A percentile compares a stretch with the other conserved stretches of the same genome.
Evolutionary conservation across 1,140 invertebrate species (phyloP).

Genomic region (Heliconius congener): DNA sequence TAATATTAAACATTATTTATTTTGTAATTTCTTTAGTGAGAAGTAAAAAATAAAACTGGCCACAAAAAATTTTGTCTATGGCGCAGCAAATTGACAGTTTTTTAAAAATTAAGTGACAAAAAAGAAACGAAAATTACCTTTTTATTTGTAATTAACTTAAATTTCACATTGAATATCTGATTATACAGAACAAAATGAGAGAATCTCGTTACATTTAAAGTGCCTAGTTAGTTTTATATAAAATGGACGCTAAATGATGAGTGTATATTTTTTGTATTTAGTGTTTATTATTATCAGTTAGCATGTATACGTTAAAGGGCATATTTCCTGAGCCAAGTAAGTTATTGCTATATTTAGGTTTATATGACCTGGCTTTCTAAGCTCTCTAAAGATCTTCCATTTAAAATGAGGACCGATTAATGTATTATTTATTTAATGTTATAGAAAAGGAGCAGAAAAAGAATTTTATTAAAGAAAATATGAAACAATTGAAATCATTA

Average conservation of each 20-base stretch:
- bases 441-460: constrained; percentile 81
- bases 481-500: constrained; percentile 81
- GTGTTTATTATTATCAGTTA: constrained; percentile 56
- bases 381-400: too few relatives aligned
- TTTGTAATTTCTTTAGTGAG: neutral
- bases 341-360: constrained; percentile 48
- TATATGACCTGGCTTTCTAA: neutral
- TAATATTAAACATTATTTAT: neutral
- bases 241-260: constrained; percentile 69
- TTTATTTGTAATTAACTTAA: constrained; percentile 3
- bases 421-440: constrained; percentile 38
- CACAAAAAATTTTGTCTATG: constrained; percentile 64
- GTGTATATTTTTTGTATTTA: constrained; percentile 65
- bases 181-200: constrained; percentile 58
- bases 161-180: constrained; percentile 1
- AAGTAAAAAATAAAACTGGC: constrained; percentile 55
- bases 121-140: constrained; percentile 69
- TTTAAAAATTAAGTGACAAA: constrained; percentile 76
- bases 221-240: constrained; percentile 39
- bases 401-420: too few relatives aligned
- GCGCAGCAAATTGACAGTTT: constrained; percentile 56
- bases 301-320: constrained; percentile 81
- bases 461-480: constrained; percentile 83
- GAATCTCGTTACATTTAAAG: constrained; percentile 61
- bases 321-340: constrained; percentile 83